Base-by-base conservation (phyloP, 2,888 invertebrate genomes). In the Campoplex nolae region DNA sequence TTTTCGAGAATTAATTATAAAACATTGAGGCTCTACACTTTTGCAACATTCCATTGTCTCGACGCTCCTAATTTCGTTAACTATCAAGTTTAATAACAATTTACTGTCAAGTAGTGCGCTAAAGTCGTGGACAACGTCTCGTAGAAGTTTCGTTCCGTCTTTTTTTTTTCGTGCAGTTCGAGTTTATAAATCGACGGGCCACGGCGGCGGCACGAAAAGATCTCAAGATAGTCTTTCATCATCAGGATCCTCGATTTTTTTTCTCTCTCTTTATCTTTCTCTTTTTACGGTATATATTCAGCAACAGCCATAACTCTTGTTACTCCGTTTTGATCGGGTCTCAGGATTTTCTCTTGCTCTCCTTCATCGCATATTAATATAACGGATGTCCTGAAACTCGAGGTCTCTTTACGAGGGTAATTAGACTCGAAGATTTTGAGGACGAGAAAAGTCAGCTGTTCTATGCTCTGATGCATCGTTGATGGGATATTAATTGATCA, bases 311-410 rank as follows among this genome's bases (percentile, higher is more conserved):
- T 82, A 87, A 87, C 74, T 87, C 84, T 84, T 82, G 82, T 87
- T 87, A 82, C 84, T 84, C 71, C n/a, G 78, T 82, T 82, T 87
- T 87, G 87, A 87, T 84, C 82, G 82, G 56, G 70, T 48, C 68
- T 75, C 74, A 51, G 67, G 81, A 51, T 81, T 81, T 65, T 32
- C 67, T 80, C 62, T 73, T n/a, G 58, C 62, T 68, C 80, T 71
- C 51, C 16, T 38, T 38, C 54, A 9, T 62, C 28, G 2, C 3
- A 11, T 58, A 32, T 3, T 32, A 32, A 8, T 62, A 11, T 62
- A 62, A 32, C 13, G 58, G 58, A 62, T 62, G 58, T 62, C 58
- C 58, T 13, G 28, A 32, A 62, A 62, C 28, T 62, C 32, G 13
- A 32, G 13, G 32, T 62, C 32, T 13, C 13, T 62, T 62, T 32